These are phyloP conservation scores for Euwallacea fornicatus DNA, from an alignment of 1,140 invertebrate species.

Conservation along the genomic window DNA sequence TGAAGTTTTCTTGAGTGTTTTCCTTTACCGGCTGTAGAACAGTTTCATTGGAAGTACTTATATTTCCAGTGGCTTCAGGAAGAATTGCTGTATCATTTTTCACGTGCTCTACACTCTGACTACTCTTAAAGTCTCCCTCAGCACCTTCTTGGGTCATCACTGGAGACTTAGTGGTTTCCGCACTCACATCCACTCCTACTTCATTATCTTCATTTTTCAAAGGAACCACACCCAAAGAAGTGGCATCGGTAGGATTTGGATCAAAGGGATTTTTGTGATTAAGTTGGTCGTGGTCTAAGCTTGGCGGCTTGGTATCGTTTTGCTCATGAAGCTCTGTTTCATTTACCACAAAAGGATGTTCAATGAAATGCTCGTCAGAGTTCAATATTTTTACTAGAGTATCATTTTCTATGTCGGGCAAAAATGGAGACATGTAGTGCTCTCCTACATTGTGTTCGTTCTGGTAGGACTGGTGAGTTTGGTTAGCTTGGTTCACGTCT, in stretches of 20 bases:
- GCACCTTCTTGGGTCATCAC: background rate
- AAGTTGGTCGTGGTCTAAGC: conserved; percentile 52
- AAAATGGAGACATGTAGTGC: conserved; percentile 63
- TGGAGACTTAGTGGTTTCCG: conserved; percentile 34
- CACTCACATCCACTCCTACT: conserved; percentile 15
- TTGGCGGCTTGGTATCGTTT: conserved; percentile 40
- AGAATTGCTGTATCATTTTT: conserved; percentile 3
- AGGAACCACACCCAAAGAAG: conserved; percentile 36
- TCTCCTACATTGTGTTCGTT: conserved; percentile 18
- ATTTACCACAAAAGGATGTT: conserved; percentile 36
- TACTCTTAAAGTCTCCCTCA: background rate
- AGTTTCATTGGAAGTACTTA: background rate
- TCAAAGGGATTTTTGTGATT: conserved; percentile 51
- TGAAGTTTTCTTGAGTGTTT: conserved; percentile 20
- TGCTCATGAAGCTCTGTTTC: conserved; percentile 40
- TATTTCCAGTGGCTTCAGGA: background rate
- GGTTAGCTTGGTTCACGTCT: conserved; percentile 22
- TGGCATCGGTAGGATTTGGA: conserved; percentile 40
- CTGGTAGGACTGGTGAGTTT: conserved; percentile 12
- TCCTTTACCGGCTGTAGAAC: background rate
- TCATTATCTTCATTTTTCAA: conserved; percentile 39
- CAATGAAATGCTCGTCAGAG: conserved; percentile 47
- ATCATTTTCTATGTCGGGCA: conserved; percentile 64
- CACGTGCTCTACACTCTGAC: background rate
- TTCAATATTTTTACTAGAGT: conserved; percentile 58